Conservation (phyloP, 2,888 invertebrate species). For the Pollenia griseotomentosa region DNA sequence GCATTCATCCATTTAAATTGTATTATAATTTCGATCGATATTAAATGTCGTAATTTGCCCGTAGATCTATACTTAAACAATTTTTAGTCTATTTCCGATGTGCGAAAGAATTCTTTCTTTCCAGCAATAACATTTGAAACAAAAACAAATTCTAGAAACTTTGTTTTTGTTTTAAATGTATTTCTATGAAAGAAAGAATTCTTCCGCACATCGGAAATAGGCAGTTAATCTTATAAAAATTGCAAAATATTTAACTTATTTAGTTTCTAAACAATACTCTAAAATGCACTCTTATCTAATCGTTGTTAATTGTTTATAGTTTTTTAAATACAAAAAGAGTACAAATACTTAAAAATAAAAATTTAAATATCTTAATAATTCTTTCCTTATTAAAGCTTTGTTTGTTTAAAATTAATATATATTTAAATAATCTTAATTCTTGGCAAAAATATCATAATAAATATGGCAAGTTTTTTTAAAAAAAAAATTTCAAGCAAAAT, state of each 20-base stretch:
- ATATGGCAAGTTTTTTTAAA: constrained; percentile 28
- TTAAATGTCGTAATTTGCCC: too few relatives aligned
- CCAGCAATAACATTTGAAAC: too few relatives aligned
- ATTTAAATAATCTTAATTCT: neutral
- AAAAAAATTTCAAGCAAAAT: constrained; percentile 24
- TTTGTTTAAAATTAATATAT: neutral
- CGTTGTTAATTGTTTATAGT: neutral
- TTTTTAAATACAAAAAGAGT: constrained; percentile 2
- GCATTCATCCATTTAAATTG: too few relatives aligned
- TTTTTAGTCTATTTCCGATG: too few relatives aligned
- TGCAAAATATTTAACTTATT: constrained; percentile 23
- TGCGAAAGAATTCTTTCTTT: too few relatives aligned
- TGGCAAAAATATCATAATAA: constrained; percentile 35
- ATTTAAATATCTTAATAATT: neutral
- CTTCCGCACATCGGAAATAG: too few relatives aligned
- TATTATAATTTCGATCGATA: too few relatives aligned
- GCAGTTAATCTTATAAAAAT: constrained; percentile 2
- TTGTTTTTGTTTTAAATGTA: neutral
- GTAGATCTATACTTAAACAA: too few relatives aligned
- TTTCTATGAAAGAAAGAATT: constrained; percentile 10
- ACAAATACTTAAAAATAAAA: constrained; percentile 12
- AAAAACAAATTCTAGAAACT: too few relatives aligned
- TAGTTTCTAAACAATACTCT: constrained; percentile 4
- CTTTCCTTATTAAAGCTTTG: constrained; percentile 50
- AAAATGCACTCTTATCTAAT: neutral